These are phyloP conservation scores for Anoncus sp. DNA, from an alignment of 2,888 invertebrate species.

Conservation along the genomic window DNA sequence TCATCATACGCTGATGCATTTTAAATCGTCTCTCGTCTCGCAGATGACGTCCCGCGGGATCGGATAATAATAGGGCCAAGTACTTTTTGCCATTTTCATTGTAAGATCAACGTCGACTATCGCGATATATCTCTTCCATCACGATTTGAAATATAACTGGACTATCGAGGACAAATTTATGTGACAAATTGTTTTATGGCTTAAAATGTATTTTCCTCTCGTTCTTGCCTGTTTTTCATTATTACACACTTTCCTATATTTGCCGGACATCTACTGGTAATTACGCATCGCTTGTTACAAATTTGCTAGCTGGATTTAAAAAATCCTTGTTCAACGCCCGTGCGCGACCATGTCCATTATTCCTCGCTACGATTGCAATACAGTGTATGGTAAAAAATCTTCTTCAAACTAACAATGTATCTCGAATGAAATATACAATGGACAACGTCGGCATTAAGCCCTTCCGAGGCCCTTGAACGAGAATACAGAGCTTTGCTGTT, in stretches of 20 bases:
- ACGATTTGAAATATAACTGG: not conserved
- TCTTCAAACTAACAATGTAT: conserved; percentile 74
- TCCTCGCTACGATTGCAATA: conserved; percentile 21
- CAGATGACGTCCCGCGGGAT: conserved; percentile 68
- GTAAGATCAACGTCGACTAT: conserved; percentile 23
- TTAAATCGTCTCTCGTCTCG: conserved; percentile 72
- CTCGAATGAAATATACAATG: conserved; percentile 75
- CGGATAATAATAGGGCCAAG: conserved; percentile 29
- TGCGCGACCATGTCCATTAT: conserved; percentile 9
- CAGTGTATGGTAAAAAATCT: conserved; percentile 73
- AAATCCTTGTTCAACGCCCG: not conserved
- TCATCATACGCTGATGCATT: conserved; percentile 71
- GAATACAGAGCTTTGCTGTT: conserved; percentile 18
- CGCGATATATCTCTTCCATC: conserved; percentile 1
- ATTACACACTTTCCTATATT: not conserved
- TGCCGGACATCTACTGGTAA: not conserved
- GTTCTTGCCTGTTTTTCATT: not conserved
- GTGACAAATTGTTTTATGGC: not conserved
- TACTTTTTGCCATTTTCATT: conserved; percentile 17
- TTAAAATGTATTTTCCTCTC: not conserved
- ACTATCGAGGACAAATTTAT: not conserved
- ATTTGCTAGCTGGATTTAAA: not conserved
- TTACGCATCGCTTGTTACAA: not conserved
- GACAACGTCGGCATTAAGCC: conserved; percentile 55
- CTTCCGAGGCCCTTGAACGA: conserved; percentile 28